phyloP scores from a whole-genome alignment of 2,797 vertebrate species.

The Cirrhinus molitorella region DNA sequence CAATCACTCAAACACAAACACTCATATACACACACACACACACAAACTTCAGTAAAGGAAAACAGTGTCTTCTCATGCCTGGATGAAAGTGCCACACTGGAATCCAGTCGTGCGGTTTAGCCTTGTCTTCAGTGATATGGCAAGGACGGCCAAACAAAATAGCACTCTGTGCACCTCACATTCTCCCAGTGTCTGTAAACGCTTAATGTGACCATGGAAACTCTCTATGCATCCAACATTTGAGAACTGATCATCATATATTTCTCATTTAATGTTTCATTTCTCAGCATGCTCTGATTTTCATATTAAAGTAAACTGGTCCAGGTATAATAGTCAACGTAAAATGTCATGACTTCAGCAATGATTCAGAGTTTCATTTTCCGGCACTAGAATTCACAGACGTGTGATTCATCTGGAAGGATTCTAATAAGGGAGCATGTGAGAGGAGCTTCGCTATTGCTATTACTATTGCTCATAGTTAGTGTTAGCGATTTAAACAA shows the following conservation, averaged over 20 bases:
- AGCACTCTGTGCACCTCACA: slow-evolving; percentile 48
- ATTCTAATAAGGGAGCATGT: slow-evolving; percentile 12
- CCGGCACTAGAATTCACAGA: slow-evolving; percentile 1
- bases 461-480: background rate
- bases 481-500: background rate
- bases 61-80: slow-evolving; percentile 65
- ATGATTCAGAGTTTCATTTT: slow-evolving; percentile 40
- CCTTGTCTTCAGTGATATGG: slow-evolving; percentile 34
- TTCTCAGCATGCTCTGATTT: slow-evolving; percentile 32
- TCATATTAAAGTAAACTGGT: slow-evolving; percentile 44
- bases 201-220: slow-evolving; percentile 47
- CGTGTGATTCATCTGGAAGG: slow-evolving; percentile 11
- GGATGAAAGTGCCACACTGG: slow-evolving; percentile 56
- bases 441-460: background rate
- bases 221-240: slow-evolving; percentile 21
- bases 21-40: background rate
- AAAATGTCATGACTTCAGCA: slow-evolving; percentile 45
- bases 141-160: slow-evolving; percentile 56
- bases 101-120: slow-evolving; percentile 59
- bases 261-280: slow-evolving; percentile 15
- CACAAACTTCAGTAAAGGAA: slow-evolving; percentile 62
- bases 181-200: slow-evolving; percentile 28
- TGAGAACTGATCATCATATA: slow-evolving; percentile 10
- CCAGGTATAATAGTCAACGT: slow-evolving; percentile 40
- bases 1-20: slow-evolving; percentile 6